Evolutionary conservation across 2,888 invertebrate species (phyloP), one percentile per base, ranked within the genome.

Genomic region (Drosophila rubida): DNA sequence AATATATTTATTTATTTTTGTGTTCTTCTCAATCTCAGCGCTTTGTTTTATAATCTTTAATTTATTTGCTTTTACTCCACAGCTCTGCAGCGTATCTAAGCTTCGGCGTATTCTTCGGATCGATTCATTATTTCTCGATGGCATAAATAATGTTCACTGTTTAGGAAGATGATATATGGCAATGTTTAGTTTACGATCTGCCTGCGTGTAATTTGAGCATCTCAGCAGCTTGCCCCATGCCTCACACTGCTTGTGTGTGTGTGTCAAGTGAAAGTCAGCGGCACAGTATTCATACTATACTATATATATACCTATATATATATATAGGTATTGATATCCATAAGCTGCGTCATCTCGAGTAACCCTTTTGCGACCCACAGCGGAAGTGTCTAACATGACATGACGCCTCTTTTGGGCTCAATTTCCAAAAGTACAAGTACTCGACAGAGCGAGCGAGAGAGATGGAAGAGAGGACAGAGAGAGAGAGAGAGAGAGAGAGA

Each of bases 131-230:
- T 67, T 55, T n/a, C 7, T 39, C 42, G 42, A 63, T 57, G 48
- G 48, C 53, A 66, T 78, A 50, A 59, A 72, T 85, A 62, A 76
- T 65, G 57, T 63, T 48, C 39, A 49, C 42, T 67, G 61, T 73
- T 85, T 67, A 57, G 57, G 35, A 62, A 78, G 67, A 87, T 81
- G 84, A 80, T 62, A 71, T 87, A 83, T 75, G 63, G 62, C 60
- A 46, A 49, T 59, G 50, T 65, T 67, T 78, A 69, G 84, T 80
- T 69, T 78, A 80, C 67, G 80, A 80, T 48, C 46, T 41, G 61
- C 35, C 50, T 78, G 65, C 45, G 42, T 80, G 87, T 84, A 81
- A 81, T 67, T 64, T 75, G 84, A 81, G 81, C 22, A 80, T 55
- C 16, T n/a, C 42, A 46, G 35, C 62, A 55, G 55, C 58, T 60